These are phyloP conservation scores for Idaea aversata DNA, from an alignment of 2,888 invertebrate species.

Conservation along the genomic window DNA sequence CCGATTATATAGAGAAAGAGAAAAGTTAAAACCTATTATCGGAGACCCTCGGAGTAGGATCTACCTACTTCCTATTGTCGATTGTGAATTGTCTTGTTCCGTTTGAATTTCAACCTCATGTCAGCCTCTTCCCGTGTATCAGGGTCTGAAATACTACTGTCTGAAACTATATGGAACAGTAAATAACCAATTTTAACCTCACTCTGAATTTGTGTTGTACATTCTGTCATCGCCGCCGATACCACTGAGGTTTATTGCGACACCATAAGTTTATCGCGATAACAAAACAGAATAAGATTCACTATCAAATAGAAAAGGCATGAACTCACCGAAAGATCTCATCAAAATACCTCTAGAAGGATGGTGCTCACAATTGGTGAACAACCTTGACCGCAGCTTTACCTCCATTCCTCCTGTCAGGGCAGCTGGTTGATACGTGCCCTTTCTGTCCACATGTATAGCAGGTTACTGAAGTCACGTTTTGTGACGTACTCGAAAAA, in stretches of 20 bases:
- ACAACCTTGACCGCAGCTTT: slow-evolving; percentile 14
- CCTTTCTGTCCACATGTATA: slow-evolving; percentile 12
- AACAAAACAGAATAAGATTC: too few relatives aligned
- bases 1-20: too few relatives aligned
- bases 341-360: slow-evolving; percentile 3
- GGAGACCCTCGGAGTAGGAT: too few relatives aligned
- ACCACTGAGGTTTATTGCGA: slow-evolving; percentile 3
- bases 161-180: slow-evolving; percentile 12
- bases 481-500: neutral
- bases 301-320: slow-evolving; percentile 13
- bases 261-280: slow-evolving; percentile 3
- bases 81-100: too few relatives aligned
- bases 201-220: neutral
- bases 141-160: neutral
- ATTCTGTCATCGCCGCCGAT: slow-evolving; percentile 2
- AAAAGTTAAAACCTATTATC: too few relatives aligned
- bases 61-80: too few relatives aligned
- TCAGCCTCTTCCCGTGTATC: too few relatives aligned
- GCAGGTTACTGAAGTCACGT: slow-evolving; percentile 6
- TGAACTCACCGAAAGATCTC: slow-evolving; percentile 14
- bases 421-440: slow-evolving; percentile 12
- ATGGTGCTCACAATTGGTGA: slow-evolving; percentile 9
- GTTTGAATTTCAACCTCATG: too few relatives aligned
- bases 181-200: slow-evolving; percentile 1
- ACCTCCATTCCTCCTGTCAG: slow-evolving; percentile 5